Evolutionary conservation across 2,888 invertebrate genomes (phyloP).

Genomic region (Hyposoter dolosus): DNA sequence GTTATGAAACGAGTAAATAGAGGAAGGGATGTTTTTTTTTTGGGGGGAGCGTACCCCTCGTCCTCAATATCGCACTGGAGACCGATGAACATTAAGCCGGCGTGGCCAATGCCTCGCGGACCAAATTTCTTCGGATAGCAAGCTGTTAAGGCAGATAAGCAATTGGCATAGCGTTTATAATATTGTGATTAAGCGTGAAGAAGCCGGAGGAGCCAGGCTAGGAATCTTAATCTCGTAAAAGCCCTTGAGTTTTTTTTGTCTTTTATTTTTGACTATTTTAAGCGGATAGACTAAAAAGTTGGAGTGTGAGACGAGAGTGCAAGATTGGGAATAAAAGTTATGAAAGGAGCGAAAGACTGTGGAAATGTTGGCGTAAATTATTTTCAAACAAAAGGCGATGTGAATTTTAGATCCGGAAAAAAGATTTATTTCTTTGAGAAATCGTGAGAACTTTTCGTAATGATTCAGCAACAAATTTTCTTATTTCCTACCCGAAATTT

Average conservation of each 20-base stretch:
- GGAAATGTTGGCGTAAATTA: neutral
- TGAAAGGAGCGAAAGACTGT: slow-evolving; percentile 5
- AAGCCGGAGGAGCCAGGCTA: slow-evolving; percentile 65
- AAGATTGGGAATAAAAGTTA: slow-evolving; percentile 35
- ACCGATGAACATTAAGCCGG: slow-evolving; percentile 94
- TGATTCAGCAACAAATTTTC: neutral
- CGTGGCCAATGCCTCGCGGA: slow-evolving; percentile 97
- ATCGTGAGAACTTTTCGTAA: neutral
- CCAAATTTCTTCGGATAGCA: slow-evolving; percentile 99
- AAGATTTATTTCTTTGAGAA: slow-evolving; percentile 13
- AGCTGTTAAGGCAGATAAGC: slow-evolving; percentile 87
- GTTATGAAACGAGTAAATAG: slow-evolving; percentile 28
- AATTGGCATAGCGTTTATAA: slow-evolving; percentile 63
- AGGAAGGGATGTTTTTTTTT: slow-evolving; percentile 52
- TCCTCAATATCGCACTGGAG: slow-evolving; percentile 94
- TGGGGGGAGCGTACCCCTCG: slow-evolving; percentile 83
- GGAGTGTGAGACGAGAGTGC: slow-evolving; percentile 41
- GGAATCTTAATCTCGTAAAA: slow-evolving; percentile 63
- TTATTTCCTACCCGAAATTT: neutral
- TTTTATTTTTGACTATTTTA: slow-evolving; percentile 9
- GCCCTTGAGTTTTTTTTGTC: slow-evolving; percentile 71
- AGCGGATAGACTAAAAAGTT: slow-evolving; percentile 9
- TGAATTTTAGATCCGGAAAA: slow-evolving; percentile 7
- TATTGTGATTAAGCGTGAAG: slow-evolving; percentile 53
- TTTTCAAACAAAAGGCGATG: neutral